These are phyloP conservation scores for Trachemys scripta DNA, from an alignment of 2,113 vertebrate genomes.

Conservation along the genomic window DNA sequence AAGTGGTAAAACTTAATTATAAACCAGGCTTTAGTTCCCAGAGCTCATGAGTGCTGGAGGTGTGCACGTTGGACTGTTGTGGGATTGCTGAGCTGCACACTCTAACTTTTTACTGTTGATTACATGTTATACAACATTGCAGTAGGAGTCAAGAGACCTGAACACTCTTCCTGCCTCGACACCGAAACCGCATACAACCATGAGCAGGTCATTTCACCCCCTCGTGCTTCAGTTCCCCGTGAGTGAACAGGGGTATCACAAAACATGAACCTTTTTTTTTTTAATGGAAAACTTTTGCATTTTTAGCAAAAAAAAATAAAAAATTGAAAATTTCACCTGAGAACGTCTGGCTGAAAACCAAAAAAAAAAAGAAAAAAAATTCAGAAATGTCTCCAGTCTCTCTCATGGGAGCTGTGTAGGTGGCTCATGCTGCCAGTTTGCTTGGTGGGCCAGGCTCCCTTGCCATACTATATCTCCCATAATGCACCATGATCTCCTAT, in stretches of 20 bases:
- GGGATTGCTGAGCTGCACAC: neutral
- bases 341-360: neutral
- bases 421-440: neutral
- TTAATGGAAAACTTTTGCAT: neutral
- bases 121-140: neutral
- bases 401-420: neutral
- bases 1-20: neutral
- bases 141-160: neutral
- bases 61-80: neutral
- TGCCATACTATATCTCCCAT: neutral
- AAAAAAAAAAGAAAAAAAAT: neutral
- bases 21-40: neutral
- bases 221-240: neutral
- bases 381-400: neutral
- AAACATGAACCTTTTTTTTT: neutral
- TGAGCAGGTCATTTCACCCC: neutral
- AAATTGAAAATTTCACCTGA: neutral
- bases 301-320: neutral
- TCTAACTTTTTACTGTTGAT: neutral
- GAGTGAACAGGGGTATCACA: neutral
- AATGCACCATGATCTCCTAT: neutral
- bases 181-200: neutral
- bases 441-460: accelerated
- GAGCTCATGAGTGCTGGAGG: neutral
- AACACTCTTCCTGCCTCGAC: neutral